Evolutionary conservation across 2,797 vertebrate genomes (phyloP).

Genomic region (Myotis myotis): DNA sequence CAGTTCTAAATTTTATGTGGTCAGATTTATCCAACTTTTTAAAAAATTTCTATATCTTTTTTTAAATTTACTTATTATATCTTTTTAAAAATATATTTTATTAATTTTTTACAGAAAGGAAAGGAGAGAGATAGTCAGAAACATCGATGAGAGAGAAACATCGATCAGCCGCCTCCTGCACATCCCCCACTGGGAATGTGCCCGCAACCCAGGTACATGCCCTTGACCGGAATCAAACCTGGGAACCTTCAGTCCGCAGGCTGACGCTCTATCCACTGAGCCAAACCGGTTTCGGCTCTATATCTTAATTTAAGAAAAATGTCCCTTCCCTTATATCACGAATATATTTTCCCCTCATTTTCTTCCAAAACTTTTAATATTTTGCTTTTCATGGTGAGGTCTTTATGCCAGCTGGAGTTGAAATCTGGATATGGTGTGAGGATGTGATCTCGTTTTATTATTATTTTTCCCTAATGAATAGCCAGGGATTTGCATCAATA

Average conservation of each 20-base stretch:
- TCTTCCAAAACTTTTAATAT: background rate
- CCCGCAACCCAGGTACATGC: no score
- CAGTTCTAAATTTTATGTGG: background rate
- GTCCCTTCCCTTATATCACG: background rate
- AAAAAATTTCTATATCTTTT: background rate
- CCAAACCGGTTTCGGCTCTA: no score
- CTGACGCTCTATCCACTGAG: no score
- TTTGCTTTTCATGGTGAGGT: background rate
- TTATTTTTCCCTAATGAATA: background rate
- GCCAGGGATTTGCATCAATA: background rate
- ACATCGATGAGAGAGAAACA: no score
- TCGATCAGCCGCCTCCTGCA: no score
- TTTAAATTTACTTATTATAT: no score
- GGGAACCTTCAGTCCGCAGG: no score
- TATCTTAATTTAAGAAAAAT: background rate
- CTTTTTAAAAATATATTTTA: no score
- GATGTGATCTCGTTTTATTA: background rate
- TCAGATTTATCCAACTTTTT: background rate
- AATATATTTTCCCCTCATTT: background rate
- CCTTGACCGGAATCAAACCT: no score
- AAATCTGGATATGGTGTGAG: background rate
- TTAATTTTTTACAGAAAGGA: no score
- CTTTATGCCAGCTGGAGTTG: background rate
- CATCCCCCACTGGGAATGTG: no score
- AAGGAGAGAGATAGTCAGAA: no score